Conservation (phyloP, 2,113 vertebrate genomes). For the Brachyhypopomus occidentalis region DNA sequence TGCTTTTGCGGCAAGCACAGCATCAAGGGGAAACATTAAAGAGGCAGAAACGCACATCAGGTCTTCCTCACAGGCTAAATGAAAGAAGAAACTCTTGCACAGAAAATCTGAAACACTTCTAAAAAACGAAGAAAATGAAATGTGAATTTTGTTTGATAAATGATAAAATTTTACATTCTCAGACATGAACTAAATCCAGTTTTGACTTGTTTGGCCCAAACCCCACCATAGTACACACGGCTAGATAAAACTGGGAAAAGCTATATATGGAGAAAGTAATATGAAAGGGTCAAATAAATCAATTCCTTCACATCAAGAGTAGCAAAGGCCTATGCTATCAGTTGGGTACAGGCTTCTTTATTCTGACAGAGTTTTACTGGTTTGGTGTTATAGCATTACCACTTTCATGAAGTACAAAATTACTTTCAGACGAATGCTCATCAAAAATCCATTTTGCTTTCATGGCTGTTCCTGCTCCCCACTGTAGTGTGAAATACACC, state of each 20-base stretch:
- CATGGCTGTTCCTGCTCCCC: slow-evolving; percentile 5
- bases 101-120: background rate
- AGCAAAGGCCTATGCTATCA: slow-evolving; percentile 41
- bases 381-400: slow-evolving; percentile 28
- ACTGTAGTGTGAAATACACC: slow-evolving; percentile 20
- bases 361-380: slow-evolving; percentile 5
- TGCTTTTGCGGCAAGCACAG: slow-evolving; percentile 2
- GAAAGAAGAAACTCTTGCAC: background rate
- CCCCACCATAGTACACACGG: slow-evolving; percentile 9
- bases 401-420: slow-evolving; percentile 46
- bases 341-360: slow-evolving; percentile 28
- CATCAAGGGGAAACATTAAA: background rate
- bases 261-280: slow-evolving; percentile 28
- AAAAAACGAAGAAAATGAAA: background rate
- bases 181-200: background rate
- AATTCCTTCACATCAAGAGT: slow-evolving; percentile 25
- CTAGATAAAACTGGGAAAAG: background rate
- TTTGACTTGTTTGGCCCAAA: background rate
- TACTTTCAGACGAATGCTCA: slow-evolving; percentile 39
- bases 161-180: background rate
- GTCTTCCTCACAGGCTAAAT: background rate
- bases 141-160: background rate
- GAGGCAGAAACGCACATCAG: background rate
- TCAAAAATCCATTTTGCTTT: slow-evolving; percentile 45
- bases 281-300: slow-evolving; percentile 38